phyloP scores from a whole-genome alignment of 1,140 invertebrate genomes.

The Lordiphosa stackelbergi region DNA sequence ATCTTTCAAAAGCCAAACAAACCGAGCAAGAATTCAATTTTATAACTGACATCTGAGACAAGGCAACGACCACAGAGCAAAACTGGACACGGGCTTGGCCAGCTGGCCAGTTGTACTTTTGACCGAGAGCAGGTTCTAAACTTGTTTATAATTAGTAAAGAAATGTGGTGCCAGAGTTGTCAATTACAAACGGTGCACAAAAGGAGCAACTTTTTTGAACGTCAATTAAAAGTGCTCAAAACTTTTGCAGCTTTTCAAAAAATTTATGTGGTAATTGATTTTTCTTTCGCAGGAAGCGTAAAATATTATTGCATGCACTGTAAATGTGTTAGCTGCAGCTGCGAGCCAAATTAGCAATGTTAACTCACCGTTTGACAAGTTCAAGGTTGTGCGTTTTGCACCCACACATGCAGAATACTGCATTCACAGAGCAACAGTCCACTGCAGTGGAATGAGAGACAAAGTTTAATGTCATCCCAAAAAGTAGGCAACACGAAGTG shows the following conservation, averaged over 20 bases:
- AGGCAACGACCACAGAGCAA: constrained; percentile 36
- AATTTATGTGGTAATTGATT: constrained; percentile 50
- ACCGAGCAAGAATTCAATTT: constrained; percentile 67
- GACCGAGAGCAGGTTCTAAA: background rate
- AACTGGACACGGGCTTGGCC: constrained; percentile 16
- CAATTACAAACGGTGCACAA: constrained; percentile 51
- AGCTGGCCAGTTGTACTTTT: background rate
- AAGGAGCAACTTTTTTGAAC: background rate
- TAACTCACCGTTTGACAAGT: constrained; percentile 34
- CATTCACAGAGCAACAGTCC: no score
- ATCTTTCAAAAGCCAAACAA: constrained; percentile 69
- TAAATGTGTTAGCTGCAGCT: constrained; percentile 23
- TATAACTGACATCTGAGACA: constrained; percentile 64
- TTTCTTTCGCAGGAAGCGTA: constrained; percentile 39
- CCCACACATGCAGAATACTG: constrained; percentile 15
- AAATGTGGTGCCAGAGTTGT: constrained; percentile 27
- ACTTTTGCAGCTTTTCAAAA: background rate
- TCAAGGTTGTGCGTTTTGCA: constrained; percentile 44
- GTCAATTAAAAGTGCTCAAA: constrained; percentile 61
- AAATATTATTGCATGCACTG: constrained; percentile 11
- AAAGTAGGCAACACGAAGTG: constrained; percentile 33
- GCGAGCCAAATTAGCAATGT: constrained; percentile 51
- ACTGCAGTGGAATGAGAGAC: constrained; percentile 31
- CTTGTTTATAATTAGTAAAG: constrained; percentile 52
- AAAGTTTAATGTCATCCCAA: constrained; percentile 42